phyloP scores from a whole-genome alignment of 64 coral and sea anemone species.

The Astreopora myriophthalma region DNA sequence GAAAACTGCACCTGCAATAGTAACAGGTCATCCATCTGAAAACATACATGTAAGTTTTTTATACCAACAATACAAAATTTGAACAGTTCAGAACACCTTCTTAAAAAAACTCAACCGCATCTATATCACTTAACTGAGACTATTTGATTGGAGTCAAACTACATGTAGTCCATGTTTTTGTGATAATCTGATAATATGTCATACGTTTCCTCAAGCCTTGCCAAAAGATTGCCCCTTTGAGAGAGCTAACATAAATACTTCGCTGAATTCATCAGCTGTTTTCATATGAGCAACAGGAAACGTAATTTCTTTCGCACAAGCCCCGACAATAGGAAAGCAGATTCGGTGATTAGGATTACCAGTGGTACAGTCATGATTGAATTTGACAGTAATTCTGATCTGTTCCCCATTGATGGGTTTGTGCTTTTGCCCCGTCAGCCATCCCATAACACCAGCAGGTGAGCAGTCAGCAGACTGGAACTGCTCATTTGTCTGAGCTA shows the following conservation, averaged over 20 bases:
- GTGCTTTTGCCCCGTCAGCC: slow-evolving; percentile 75
- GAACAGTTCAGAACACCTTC: too few species aligned
- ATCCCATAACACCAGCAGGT: slow-evolving; percentile 63
- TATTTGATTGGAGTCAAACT: too few species aligned
- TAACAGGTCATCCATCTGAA: too few species aligned
- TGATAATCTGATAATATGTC: too few species aligned
- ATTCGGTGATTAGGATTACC: slow-evolving; percentile 48
- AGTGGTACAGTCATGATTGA: slow-evolving; percentile 56
- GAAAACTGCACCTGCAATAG: too few species aligned
- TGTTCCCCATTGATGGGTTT: slow-evolving; percentile 25
- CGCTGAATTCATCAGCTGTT: slow-evolving; percentile 45
- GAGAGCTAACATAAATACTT: slow-evolving; percentile 49
- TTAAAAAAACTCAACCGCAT: too few species aligned
- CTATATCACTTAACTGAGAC: too few species aligned
- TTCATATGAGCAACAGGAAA: slow-evolving; percentile 62
- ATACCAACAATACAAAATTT: too few species aligned
- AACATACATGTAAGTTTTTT: too few species aligned
- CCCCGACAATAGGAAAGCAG: slow-evolving; percentile 59
- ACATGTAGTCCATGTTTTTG: too few species aligned
- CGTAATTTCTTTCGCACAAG: slow-evolving; percentile 69
- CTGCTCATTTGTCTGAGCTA: neutral
- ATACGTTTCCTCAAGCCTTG: slow-evolving; percentile 66
- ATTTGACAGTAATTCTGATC: slow-evolving; percentile 6
- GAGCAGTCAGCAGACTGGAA: slow-evolving; percentile 40
- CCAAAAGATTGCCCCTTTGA: slow-evolving; percentile 69